phyloP scores from a whole-genome alignment of 2,888 invertebrate genomes.

The Rhaphigaster nebulosa region DNA sequence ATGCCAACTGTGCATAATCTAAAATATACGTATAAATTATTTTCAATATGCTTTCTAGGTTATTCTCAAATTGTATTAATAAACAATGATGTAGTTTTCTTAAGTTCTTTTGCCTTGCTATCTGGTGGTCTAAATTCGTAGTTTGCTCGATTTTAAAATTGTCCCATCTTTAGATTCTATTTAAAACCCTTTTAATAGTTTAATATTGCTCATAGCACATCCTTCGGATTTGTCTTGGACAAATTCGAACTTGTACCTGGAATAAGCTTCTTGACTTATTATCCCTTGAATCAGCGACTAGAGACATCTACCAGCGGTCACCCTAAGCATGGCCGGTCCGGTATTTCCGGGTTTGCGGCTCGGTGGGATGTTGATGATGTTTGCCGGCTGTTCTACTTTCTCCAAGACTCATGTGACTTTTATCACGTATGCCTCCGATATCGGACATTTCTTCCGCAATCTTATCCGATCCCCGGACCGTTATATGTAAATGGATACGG shows the following conservation, averaged over 20 bases:
- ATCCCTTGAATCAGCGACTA: not conserved
- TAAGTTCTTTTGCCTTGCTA: too few relatives aligned
- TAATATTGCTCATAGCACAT: too few relatives aligned
- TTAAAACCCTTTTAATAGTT: too few relatives aligned
- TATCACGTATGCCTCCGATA: conserved; percentile 45
- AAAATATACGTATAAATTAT: too few relatives aligned
- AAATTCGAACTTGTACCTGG: not conserved
- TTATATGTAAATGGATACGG: conserved; percentile 36
- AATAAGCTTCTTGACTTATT: not conserved
- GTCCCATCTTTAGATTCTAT: too few relatives aligned
- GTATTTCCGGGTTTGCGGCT: conserved; percentile 43
- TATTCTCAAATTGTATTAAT: too few relatives aligned
- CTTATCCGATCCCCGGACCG: conserved; percentile 27
- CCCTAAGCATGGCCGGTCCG: not conserved
- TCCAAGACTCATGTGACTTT: conserved; percentile 53
- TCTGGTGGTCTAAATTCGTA: too few relatives aligned
- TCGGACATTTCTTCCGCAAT: conserved; percentile 48
- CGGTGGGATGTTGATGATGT: conserved; percentile 24
- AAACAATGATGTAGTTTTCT: too few relatives aligned
- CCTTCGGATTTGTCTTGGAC: not conserved
- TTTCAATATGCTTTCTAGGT: too few relatives aligned
- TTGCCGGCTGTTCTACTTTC: conserved; percentile 47
- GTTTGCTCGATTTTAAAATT: too few relatives aligned
- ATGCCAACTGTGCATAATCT: too few relatives aligned
- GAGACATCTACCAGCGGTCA: conserved; percentile 10